A percentile compares a stretch with the other conserved stretches of the same genome.
These are phyloP conservation scores for Exephanes ischioxanthus DNA, from an alignment of 2,888 invertebrate species.

Conservation along the genomic window DNA sequence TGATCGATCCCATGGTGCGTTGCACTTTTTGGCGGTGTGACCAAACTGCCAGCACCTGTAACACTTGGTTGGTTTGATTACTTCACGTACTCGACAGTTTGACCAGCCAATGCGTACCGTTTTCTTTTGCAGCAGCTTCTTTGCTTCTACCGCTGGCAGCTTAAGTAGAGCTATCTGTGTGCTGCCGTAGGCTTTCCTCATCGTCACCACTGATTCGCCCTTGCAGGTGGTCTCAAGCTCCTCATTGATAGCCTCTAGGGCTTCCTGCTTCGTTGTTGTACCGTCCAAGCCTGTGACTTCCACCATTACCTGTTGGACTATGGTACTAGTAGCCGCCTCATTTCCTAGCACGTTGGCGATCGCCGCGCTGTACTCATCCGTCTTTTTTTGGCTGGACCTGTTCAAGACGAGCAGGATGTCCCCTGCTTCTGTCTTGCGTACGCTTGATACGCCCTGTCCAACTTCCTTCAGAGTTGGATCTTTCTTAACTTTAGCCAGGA, in stretches of 20 bases:
- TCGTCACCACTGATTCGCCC: conserved; percentile 17
- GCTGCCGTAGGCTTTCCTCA: conserved; percentile 51
- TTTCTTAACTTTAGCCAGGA: conserved; percentile 29
- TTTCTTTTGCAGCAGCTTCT: conserved; percentile 20
- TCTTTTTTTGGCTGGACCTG: background rate
- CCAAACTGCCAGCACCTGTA: conserved; percentile 52
- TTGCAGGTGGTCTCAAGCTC: background rate
- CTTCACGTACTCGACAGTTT: conserved; percentile 42
- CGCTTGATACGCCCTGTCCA: conserved; percentile 4
- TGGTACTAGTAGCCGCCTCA: too few species aligned
- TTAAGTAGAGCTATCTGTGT: conserved; percentile 45
- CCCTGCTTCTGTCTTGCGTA: background rate
- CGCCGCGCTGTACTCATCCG: background rate
- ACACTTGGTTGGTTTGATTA: conserved; percentile 43
- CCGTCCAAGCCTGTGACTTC: too few species aligned
- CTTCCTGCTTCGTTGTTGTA: too few species aligned
- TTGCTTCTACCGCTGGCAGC: conserved; percentile 34
- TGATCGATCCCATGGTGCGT: conserved; percentile 34
- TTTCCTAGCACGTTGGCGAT: background rate
- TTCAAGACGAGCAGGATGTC: background rate
- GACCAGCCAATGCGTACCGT: conserved; percentile 45
- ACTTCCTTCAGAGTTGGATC: conserved; percentile 8
- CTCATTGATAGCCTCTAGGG: background rate
- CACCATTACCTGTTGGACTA: too few species aligned
- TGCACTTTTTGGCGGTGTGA: conserved; percentile 28